A percentile compares a stretch with the other conserved stretches of the same genome.
Conservation (phyloP, 2,113 vertebrate genomes). For the Laticauda laticaudata region DNA sequence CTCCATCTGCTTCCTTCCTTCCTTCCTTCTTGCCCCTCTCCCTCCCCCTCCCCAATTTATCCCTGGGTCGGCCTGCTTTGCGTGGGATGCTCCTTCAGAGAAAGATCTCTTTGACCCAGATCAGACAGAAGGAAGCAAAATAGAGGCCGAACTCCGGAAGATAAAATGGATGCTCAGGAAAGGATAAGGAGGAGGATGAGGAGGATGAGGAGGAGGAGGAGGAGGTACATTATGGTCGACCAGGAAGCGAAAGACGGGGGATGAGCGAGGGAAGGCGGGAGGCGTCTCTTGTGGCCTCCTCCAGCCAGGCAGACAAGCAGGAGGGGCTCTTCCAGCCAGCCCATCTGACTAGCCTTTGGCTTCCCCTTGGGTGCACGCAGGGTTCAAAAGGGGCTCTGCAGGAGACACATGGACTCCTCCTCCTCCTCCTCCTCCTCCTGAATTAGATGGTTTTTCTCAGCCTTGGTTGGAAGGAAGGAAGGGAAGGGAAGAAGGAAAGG, state of each 20-base stretch:
- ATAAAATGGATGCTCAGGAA: background rate
- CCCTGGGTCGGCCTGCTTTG: background rate
- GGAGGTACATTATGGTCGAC: no score
- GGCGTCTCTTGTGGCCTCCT: no score
- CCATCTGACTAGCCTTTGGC: background rate
- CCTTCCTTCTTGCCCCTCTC: no score
- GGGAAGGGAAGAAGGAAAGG: no score
- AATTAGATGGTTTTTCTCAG: background rate
- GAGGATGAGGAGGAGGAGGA: no score
- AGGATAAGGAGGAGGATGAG: rapidly evolving
- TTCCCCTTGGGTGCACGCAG: background rate
- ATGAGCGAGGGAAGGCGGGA: background rate
- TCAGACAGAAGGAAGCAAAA: background rate
- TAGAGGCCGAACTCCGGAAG: background rate
- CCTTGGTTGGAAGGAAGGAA: no score
- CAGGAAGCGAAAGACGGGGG: background rate
- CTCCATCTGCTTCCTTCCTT: no score
- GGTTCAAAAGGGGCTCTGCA: no score
- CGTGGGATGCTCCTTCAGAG: background rate
- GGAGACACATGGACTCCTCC: no score
- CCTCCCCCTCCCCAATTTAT: no score
- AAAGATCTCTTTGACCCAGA: background rate
- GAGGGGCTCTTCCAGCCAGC: background rate
- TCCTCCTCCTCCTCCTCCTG: no score
- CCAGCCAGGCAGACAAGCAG: no score